Evolutionary conservation across 2,888 invertebrate genomes (phyloP).

Genomic region (Meiosimyza platycephala): DNA sequence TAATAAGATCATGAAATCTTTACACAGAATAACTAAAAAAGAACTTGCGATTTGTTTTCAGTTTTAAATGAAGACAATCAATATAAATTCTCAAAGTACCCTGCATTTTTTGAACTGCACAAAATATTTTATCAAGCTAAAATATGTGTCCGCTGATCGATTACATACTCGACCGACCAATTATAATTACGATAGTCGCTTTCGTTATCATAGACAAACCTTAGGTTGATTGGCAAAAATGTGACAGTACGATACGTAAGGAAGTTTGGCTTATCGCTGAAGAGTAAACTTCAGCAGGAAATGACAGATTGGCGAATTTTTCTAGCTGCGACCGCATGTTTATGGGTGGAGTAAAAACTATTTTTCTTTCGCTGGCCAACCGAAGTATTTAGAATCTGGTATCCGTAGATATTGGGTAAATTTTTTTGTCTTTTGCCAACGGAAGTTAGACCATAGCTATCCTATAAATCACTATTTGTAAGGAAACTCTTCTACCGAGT

Average conservation of each 20-base stretch:
- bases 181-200: slow-evolving; percentile 20
- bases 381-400: no score
- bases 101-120: slow-evolving; percentile 9
- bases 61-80: neutral
- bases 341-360: neutral
- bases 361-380: no score
- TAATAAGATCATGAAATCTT: no score
- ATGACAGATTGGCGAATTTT: slow-evolving; percentile 1
- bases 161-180: neutral
- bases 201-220: neutral
- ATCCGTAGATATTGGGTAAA: no score
- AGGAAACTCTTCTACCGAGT: no score
- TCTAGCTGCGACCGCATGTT: neutral
- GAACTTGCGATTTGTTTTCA: no score
- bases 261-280: slow-evolving; percentile 6
- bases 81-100: neutral
- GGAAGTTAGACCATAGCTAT: no score
- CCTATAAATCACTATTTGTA: no score
- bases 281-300: neutral
- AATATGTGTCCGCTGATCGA: neutral
- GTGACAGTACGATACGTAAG: slow-evolving; percentile 10
- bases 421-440: no score
- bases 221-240: slow-evolving; percentile 21
- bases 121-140: neutral
- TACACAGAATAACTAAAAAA: no score